Conservation (phyloP, 92 coral and sea anemone genomes). For the Diadumene lineata region DNA sequence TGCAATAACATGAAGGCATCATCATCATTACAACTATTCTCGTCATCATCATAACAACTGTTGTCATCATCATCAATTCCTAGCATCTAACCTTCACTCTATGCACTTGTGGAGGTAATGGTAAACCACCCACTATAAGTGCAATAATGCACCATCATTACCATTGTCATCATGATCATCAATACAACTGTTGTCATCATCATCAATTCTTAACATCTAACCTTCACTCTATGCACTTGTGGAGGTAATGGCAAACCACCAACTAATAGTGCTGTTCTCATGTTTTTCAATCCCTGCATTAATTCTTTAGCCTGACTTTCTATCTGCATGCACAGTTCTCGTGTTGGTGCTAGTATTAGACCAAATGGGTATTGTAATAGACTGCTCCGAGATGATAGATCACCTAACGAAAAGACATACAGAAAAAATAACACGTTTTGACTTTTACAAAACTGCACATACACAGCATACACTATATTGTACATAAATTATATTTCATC, state of each 20-base stretch:
- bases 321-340: conserved; percentile 97
- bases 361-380: conserved; percentile 48
- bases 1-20: neutral
- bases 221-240: conserved; percentile 76
- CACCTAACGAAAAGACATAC: conserved; percentile 12
- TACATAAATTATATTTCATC: too few relatives aligned
- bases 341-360: conserved; percentile 83
- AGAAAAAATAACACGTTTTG: too few relatives aligned
- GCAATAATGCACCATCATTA: conserved; percentile 40
- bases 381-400: conserved; percentile 15
- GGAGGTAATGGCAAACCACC: conserved; percentile 97
- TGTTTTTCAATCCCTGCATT: conserved; percentile 74
- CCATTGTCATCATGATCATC: neutral
- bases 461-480: too few relatives aligned
- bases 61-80: too few relatives aligned
- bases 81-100: conserved; percentile 45
- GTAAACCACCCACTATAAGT: conserved; percentile 88
- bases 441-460: too few relatives aligned
- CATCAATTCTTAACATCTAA: conserved; percentile 6
- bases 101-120: conserved; percentile 90
- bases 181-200: too few relatives aligned
- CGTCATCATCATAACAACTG: too few relatives aligned
- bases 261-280: conserved; percentile 91
- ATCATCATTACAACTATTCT: neutral
- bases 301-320: conserved; percentile 90